Conservation (phyloP, 2,113 vertebrate species). For the Alectura lathami region DNA sequence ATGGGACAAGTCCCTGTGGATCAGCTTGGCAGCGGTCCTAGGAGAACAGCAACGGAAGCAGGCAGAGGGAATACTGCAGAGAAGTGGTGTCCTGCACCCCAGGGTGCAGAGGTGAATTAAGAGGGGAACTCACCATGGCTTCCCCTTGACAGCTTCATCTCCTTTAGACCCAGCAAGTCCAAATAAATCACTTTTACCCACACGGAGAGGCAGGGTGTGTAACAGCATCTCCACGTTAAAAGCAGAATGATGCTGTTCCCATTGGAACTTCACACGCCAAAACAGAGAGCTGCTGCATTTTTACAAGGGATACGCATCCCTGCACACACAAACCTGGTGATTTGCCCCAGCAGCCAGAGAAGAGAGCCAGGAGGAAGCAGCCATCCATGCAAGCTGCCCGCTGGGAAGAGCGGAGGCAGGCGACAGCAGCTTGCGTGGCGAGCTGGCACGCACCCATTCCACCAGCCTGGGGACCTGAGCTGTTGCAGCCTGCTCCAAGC, state of each 20-base stretch:
- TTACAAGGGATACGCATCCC: background rate
- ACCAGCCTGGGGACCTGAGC: background rate
- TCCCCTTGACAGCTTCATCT: background rate
- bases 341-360: background rate
- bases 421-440: accelerated
- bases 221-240: background rate
- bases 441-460: background rate
- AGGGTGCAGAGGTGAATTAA: background rate
- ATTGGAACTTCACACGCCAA: background rate
- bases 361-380: background rate
- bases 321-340: background rate
- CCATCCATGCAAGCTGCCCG: accelerated
- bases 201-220: background rate
- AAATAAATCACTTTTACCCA: background rate
- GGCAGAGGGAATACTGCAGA: background rate
- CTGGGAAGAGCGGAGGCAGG: accelerated
- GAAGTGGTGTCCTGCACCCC: background rate
- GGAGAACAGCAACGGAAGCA: background rate
- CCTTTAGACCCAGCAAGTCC: background rate
- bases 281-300: background rate
- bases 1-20: background rate
- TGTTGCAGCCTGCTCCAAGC: background rate
- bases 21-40: background rate
- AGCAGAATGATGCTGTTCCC: background rate
- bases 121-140: accelerated